These are phyloP conservation scores for Mamestra brassicae DNA, from an alignment of 2,888 invertebrate genomes.

Conservation along the genomic window DNA sequence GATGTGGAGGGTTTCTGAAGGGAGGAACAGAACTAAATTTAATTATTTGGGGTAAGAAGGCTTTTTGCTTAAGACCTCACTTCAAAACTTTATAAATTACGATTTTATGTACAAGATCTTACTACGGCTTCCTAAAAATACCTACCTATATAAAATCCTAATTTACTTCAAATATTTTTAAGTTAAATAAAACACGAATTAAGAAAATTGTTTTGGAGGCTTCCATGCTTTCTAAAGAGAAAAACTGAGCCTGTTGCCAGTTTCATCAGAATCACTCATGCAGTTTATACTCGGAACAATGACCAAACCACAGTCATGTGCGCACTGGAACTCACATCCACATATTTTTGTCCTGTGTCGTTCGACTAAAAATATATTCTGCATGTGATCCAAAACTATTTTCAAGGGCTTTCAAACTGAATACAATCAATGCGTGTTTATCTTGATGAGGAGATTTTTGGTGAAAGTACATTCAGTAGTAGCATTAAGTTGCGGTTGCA, in stretches of 20 bases:
- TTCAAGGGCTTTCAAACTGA: conserved; percentile 1
- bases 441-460: conserved; percentile 21
- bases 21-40: conserved; percentile 32
- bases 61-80: conserved; percentile 23
- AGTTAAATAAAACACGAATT: conserved; percentile 2
- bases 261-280: not conserved
- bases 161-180: not conserved
- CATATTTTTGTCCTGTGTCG: conserved; percentile 7
- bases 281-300: conserved; percentile 11
- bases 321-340: not conserved
- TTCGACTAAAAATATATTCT: conserved; percentile 20
- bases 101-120: not conserved
- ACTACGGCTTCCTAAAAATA: not conserved
- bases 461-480: conserved; percentile 51
- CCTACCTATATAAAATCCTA: too few relatives aligned
- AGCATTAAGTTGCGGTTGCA: conserved; percentile 54
- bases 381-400: conserved; percentile 13
- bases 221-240: not conserved
- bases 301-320: not conserved
- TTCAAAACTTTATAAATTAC: conserved; percentile 24
- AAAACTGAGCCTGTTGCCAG: not conserved
- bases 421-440: conserved; percentile 3
- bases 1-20: conserved; percentile 6
- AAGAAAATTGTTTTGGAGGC: not conserved
- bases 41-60: conserved; percentile 43